Conservation (phyloP, 2,113 vertebrate genomes). For the Ophiodon elongatus region DNA sequence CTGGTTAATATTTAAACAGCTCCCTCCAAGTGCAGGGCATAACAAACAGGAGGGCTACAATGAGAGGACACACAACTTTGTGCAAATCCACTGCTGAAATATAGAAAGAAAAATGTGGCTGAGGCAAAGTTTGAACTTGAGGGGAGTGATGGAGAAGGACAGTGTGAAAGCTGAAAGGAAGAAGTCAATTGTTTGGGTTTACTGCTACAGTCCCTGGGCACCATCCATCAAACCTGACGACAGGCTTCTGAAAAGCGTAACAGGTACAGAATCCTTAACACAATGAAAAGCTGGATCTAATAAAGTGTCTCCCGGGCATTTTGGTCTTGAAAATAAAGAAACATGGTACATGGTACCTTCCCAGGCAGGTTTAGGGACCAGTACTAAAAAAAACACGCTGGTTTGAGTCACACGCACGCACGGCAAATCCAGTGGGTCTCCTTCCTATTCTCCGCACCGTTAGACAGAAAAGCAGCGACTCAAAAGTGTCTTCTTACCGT, state of each 20-base stretch:
- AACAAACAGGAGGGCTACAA: constrained; percentile 48
- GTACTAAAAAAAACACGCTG: neutral
- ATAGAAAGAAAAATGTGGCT: constrained; percentile 20
- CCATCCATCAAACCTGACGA: constrained; percentile 62
- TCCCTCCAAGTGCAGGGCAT: constrained; percentile 35
- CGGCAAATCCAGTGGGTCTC: neutral
- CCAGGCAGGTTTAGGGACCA: neutral
- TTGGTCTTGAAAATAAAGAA: constrained; percentile 16
- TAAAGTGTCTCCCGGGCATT: neutral
- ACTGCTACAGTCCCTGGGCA: constrained; percentile 12
- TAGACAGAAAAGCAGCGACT: neutral
- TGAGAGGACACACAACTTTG: neutral
- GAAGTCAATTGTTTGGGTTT: constrained; percentile 38
- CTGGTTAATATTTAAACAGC: constrained; percentile 78
- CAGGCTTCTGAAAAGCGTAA: constrained; percentile 49
- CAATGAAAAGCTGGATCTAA: neutral
- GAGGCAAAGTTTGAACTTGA: constrained; percentile 24
- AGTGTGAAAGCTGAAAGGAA: constrained; percentile 37
- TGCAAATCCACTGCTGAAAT: constrained; percentile 14
- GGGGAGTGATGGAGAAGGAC: constrained; percentile 24
- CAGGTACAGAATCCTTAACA: constrained; percentile 24
- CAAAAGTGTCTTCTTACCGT: neutral
- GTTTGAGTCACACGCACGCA: neutral
- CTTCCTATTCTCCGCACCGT: neutral
- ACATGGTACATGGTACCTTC: neutral